Evolutionary conservation across 30 jellyfish, hydroid and myxozoan genomes (phyloP), one percentile per base, ranked within the genome.

Genomic region (Hydra vulgaris): DNA sequence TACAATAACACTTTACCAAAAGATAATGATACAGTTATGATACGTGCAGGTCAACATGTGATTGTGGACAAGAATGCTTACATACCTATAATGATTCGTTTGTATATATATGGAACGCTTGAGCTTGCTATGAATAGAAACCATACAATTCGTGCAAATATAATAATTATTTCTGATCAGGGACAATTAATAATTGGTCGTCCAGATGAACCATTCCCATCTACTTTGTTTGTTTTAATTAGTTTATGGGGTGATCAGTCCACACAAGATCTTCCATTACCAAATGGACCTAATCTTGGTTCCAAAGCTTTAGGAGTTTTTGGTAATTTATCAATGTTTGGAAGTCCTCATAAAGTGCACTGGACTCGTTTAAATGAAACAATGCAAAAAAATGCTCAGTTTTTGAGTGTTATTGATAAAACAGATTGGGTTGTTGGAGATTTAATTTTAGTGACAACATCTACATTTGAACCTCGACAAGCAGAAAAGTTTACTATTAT

Each of bases 391-490:
- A 93, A 92, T 8, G 88, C 79, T 24, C 84, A 27, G 70, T 17
- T 26, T 7, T 53, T 92, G 19, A 70, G 55, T 16, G 74, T 92
- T 54, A 88, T 76, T 23, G 86, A 79, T 53, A 78, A 85, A 16
- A 88, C 88, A 17, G 96, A 92, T 27, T 92, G 98, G 98, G 83
- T 74, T 24, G 88, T 76, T 15, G 96, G 95, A 0, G 96, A 87
- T 73, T 89, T 80, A 68, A 87, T 92, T 17, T 77, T 84, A 77
- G 81, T 92, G 0, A 83, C 98, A 12, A 85, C 98, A 18, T 52
- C 96, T 0, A 82, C 93, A 0, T 88, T 83, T 54, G 96, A 83
- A 70, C 88, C 98, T 26, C 52, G 84, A 23, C 89, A 92, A 77
- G 88, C 92, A 8, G 98, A 92, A 76, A 84, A 79, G 69, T 87